Base-by-base conservation (phyloP, 2,113 vertebrate species). In the Hyla sarda region DNA sequence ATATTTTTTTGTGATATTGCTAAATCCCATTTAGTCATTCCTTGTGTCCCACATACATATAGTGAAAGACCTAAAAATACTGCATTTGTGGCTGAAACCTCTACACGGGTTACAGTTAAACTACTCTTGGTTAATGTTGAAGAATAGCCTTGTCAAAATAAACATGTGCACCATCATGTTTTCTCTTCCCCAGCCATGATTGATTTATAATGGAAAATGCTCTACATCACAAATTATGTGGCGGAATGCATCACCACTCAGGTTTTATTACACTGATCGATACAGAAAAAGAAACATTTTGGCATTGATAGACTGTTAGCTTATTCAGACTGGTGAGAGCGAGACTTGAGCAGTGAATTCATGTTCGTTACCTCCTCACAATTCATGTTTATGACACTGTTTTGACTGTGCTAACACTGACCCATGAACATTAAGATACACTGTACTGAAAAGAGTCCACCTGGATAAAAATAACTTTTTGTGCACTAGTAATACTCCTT, bases 231-330 rank as follows among this genome's bases (percentile, higher is more conserved):
- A 32, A 37, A 79, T 37, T 23, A 77, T 77, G 75, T 30, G 52
- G 54, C 52, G 30, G 52, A 23, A 34, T 13, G 54, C 32, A 78
- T 78, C 48, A 19, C 47, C 28, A 78, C 75, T 77, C 30, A 37
- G 52, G 28, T 56, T 58, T 79, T 79, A 79, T 79, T 79, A 79
- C 50, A 16, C 25, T 79, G 76, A 56, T 79, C 76, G 21, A 79
- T 79, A 79, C n/a, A 79, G 52, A 79, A 58, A 79, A 52, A 58
- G 19, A 79, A 58, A 37, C 52, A 37, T 32, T 34, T 34, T 79
- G 76, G 58, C 50, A 79, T 34, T 79, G 76, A 79, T 58, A 79
- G 30, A 58, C 52, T 41, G 50, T 17, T 11, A 56, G 30, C 75
- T 30, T 79, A 23, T 56, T 79, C 30, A 79, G 32, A 77, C 28